Base-by-base conservation (phyloP, 1,140 invertebrate genomes). In the Ceratoteleas bidentatus region DNA sequence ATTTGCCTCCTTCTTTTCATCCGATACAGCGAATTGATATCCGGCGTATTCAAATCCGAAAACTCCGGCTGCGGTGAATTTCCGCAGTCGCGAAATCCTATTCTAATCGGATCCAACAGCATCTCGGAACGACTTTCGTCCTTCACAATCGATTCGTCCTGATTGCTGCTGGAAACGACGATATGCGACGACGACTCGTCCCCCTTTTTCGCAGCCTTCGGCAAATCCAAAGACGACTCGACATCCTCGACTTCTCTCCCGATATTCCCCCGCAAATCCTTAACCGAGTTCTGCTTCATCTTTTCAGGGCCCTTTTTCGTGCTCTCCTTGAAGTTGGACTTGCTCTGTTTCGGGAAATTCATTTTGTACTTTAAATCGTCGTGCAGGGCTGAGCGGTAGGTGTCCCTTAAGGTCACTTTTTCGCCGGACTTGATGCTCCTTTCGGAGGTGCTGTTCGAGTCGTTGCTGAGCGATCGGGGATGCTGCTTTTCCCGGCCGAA, bases 61-160 rank as follows among this genome's bases (percentile, higher is more conserved):
- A 92, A 92, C 62, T 92, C 90, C 6, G 85, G 83, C 60, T 88
- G 87, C 15, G 86, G 88, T 0, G 84, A 86, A 61, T 84, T 86
- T 66, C 56, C 78, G 5, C 74, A 74, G 50, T 91, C 88, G 58
- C 90, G 88, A 52, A 91, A 89, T 36, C 87, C 90, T 58, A 92
- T 90, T 82, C 85, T 90, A 66, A 84, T 83, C 10, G 89, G 85
- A 85, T 92, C 89, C 14, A 91, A 73, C 3, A 89, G 64, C 11
- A 81, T 43, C 13, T 90, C 88, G 3, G 87, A 85, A 8, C 85
- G 70, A 8, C 86, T 79, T 15, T 85, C 87, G 77, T 88, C 87
- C 53, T 83, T 83, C 43, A 50, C 50, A 36, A 56, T 83, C 2
- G 77, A 72, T 33, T 77, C 77, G 40, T 82, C 81, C 15, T 75